These are phyloP conservation scores for Semaprochilodus insignis DNA, from an alignment of 2,797 vertebrate genomes.

Conservation along the genomic window DNA sequence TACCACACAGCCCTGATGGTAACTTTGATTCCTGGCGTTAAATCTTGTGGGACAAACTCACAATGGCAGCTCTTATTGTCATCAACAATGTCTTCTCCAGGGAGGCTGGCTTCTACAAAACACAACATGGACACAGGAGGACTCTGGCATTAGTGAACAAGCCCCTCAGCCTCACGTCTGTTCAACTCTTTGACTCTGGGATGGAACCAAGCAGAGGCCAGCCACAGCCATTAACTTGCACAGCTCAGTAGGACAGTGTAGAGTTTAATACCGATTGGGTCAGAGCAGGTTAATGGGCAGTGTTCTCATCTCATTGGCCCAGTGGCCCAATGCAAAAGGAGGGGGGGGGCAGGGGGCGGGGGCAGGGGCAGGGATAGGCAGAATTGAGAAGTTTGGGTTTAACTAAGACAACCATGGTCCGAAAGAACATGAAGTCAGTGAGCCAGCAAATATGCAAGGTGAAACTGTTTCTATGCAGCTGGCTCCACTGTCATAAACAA, in stretches of 20 bases:
- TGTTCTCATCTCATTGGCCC: constrained; percentile 52
- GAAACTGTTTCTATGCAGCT: constrained; percentile 5
- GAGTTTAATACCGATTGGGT: constrained; percentile 26
- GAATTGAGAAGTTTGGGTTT: constrained; percentile 22
- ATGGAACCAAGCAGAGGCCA: constrained; percentile 61
- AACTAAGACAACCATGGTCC: constrained; percentile 52
- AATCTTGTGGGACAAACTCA: constrained; percentile 93
- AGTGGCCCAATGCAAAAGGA: constrained; percentile 50
- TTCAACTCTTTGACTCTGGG: constrained; percentile 42
- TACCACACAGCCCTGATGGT: constrained; percentile 98
- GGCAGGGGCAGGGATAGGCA: not conserved
- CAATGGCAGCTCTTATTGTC: constrained; percentile 98
- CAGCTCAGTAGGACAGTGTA: constrained; percentile 53
- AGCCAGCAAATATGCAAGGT: constrained; percentile 21
- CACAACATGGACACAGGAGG: constrained; percentile 56
- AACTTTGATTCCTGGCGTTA: constrained; percentile 95
- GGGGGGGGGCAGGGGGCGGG: constrained; percentile 2
- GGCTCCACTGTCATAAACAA: constrained; percentile 11
- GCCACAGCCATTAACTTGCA: constrained; percentile 60
- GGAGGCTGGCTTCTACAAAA: constrained; percentile 89
- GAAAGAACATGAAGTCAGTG: constrained; percentile 42
- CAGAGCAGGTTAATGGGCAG: constrained; percentile 53
- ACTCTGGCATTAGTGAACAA: constrained; percentile 51
- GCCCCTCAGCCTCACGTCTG: constrained; percentile 24
- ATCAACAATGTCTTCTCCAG: constrained; percentile 90